These are phyloP conservation scores for Coelopa frigida DNA, from an alignment of 1,140 invertebrate species.

Conservation along the genomic window DNA sequence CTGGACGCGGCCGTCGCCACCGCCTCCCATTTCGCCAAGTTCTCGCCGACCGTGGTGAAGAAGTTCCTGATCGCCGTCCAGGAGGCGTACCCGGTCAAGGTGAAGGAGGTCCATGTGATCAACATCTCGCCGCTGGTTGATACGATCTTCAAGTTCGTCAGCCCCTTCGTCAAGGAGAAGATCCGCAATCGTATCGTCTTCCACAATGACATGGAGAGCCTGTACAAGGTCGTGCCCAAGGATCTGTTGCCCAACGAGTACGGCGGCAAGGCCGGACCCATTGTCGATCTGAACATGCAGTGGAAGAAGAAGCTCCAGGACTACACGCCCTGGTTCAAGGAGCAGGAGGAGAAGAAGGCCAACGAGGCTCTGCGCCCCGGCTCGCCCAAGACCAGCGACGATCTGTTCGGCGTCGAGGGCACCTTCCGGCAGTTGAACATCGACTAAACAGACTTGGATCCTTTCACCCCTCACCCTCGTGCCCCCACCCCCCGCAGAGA, in stretches of 20 bases:
- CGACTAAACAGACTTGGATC: conserved; percentile 59
- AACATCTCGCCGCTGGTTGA: conserved; percentile 75
- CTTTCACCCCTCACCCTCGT: no score
- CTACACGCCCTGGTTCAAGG: conserved; percentile 67
- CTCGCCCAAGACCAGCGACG: conserved; percentile 70
- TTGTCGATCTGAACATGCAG: conserved; percentile 61
- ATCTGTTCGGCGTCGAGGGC: conserved; percentile 74
- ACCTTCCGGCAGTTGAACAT: conserved; percentile 71
- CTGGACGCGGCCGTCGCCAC: conserved; percentile 68
- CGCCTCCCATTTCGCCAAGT: conserved; percentile 65
- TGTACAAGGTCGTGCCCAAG: conserved; percentile 68
- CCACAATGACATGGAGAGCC: conserved; percentile 62
- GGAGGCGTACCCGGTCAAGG: conserved; percentile 76
- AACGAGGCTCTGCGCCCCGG: conserved; percentile 66
- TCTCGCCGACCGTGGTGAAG: conserved; percentile 66
- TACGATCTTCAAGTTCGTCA: conserved; percentile 73
- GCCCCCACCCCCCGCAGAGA: no score
- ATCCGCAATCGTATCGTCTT: conserved; percentile 73
- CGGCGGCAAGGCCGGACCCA: conserved; percentile 63
- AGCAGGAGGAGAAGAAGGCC: conserved; percentile 62
- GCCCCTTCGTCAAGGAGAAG: conserved; percentile 79
- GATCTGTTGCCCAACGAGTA: conserved; percentile 74
- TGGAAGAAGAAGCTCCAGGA: conserved; percentile 67
- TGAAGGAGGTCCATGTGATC: conserved; percentile 79
- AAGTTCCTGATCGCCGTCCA: conserved; percentile 77